These are phyloP conservation scores for Caradrina clavipalpis DNA, from an alignment of 2,888 invertebrate genomes.

Conservation along the genomic window DNA sequence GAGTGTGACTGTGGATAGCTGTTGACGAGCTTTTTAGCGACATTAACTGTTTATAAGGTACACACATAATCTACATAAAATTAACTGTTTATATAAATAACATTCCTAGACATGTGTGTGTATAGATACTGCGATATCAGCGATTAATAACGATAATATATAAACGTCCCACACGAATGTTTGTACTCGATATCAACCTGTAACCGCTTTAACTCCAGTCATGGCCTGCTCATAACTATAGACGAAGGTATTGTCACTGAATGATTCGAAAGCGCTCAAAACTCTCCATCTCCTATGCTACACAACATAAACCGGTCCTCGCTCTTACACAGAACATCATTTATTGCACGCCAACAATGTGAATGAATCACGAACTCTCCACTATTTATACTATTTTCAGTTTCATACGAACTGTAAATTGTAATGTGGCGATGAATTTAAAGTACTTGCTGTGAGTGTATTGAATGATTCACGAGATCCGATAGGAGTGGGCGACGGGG, in stretches of 20 bases:
- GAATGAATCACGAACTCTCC: slow-evolving; percentile 49
- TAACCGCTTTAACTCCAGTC: background rate
- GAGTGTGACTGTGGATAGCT: too few relatives aligned
- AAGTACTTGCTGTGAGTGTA: slow-evolving; percentile 32
- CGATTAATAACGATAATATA: too few relatives aligned
- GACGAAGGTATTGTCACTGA: too few relatives aligned
- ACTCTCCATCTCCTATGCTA: too few relatives aligned
- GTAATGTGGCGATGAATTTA: slow-evolving; percentile 50
- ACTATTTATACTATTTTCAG: slow-evolving; percentile 49
- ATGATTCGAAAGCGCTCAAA: background rate
- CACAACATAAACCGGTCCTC: slow-evolving; percentile 1
- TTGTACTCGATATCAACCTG: too few relatives aligned
- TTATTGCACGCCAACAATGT: slow-evolving; percentile 39
- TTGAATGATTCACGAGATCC: slow-evolving; percentile 51
- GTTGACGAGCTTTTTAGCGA: too few relatives aligned
- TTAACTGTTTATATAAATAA: too few relatives aligned
- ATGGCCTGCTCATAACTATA: background rate
- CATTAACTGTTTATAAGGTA: too few relatives aligned
- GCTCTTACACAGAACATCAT: slow-evolving; percentile 19
- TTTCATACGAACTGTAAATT: slow-evolving; percentile 57
- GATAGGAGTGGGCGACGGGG: slow-evolving; percentile 9
- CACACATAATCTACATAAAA: too few relatives aligned
- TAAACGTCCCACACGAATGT: too few relatives aligned
- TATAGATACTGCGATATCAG: slow-evolving; percentile 10
- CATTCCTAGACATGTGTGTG: background rate